Base-by-base conservation (phyloP, 2,797 vertebrate species). In the Furcifer pardalis region DNA sequence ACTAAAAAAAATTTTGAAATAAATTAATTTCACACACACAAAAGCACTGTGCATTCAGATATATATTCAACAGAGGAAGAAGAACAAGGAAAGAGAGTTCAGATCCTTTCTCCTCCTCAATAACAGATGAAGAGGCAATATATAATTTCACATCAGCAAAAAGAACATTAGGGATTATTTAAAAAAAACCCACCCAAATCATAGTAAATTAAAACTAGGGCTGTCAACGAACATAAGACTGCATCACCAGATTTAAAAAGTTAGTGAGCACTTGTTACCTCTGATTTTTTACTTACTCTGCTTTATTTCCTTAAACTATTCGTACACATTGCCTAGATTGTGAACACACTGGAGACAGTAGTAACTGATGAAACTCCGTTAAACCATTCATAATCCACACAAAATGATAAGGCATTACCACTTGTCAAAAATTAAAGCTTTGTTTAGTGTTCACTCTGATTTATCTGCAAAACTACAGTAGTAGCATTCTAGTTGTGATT, bases 1-100 rank as follows among this genome's bases (percentile, higher is more conserved):
- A 82, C 98, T 99, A 92, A 52, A 90, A 92, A 91, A 21, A 40
- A 91, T 91, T n/a, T n/a, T n/a, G n/a, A n/a, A n/a, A n/a, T n/a
- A n/a, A n/a, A n/a, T n/a, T n/a, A n/a, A n/a, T 40, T 27, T 35
- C 2, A 2, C 3, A 69, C 1, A 68, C 37, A n/a, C 3, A 65
- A 60, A 60, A 1, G 27, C 21, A 62, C 1, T 21, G 19, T 49
- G 21, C 19, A 27, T 42, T 60, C 1, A 35, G 25, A 73, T 1
- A 35, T 42, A 27, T 5, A 21, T 44, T 2, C 1, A 35, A 35
- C 15, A 68, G n/a, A n/a, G n/a, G n/a, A n/a, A n/a, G n/a, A n/a
- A n/a, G n/a, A n/a, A n/a, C n/a, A n/a, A n/a, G n/a, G n/a, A n/a
- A n/a, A n/a, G 7, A 68, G 23, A 65, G 65, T 73, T 52, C 73